Conservation (phyloP, 2,113 vertebrate species). For the Upupa epops region DNA sequence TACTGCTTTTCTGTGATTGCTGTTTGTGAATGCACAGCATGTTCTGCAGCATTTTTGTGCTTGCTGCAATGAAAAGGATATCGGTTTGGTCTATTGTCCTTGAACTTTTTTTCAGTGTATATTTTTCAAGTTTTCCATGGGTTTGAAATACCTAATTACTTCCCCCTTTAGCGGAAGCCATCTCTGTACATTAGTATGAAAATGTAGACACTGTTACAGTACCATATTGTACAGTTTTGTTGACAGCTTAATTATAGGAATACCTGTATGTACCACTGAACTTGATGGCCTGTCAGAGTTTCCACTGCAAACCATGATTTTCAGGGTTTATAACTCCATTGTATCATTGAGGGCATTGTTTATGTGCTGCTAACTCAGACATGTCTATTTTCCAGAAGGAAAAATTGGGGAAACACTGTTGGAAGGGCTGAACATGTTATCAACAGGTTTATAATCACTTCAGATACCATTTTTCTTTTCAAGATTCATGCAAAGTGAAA, state of each 20-base stretch:
- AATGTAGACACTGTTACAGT: not conserved
- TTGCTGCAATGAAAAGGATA: not conserved
- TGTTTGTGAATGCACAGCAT: not conserved
- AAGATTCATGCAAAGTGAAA: not conserved
- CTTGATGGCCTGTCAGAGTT: constrained; percentile 37
- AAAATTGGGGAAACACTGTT: not conserved
- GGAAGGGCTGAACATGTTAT: not conserved
- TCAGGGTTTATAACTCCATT: constrained; percentile 4
- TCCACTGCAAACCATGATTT: constrained; percentile 25
- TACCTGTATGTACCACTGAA: constrained; percentile 9
- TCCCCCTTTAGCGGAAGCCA: not conserved
- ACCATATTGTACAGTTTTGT: not conserved
- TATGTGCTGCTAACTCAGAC: not conserved
- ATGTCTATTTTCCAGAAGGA: not conserved
- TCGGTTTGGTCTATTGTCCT: not conserved
- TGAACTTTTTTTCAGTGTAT: not conserved
- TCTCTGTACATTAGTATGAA: constrained; percentile 7
- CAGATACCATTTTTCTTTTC: not conserved
- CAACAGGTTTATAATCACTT: not conserved
- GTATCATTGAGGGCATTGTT: not conserved
- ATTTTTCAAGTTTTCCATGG: not conserved
- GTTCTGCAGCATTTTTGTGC: not conserved
- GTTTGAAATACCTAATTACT: constrained; percentile 19
- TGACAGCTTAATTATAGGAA: constrained; percentile 41
- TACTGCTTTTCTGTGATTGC: not conserved